Base-by-base conservation (phyloP, 2,113 vertebrate species). In the Odontophorus gujanensis region DNA sequence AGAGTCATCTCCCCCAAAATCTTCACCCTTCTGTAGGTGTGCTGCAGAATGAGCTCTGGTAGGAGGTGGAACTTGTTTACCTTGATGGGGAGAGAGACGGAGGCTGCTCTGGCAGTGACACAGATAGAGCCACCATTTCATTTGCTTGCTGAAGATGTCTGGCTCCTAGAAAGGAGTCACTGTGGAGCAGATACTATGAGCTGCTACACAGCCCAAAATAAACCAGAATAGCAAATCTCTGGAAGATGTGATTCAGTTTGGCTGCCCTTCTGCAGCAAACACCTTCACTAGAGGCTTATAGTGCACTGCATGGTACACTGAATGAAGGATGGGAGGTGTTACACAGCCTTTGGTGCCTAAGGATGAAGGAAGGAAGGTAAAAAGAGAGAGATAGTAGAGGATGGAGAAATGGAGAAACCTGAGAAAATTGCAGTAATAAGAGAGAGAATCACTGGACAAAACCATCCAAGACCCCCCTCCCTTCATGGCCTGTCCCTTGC, bases 221-320 rank as follows among this genome's bases (percentile, higher is more conserved):
- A 89, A 92, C 16, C 40, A 40, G 61, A 66, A 72, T 36, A 73
- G 30, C 22, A 53, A 17, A 58, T 84, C n/a, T 83, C 30, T 53
- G 65, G 85, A 86, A 86, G 48, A 7, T 67, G n/a, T 38, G 16
- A 11, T 96, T 74, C 79, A 90, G 62, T 19, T 50, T 86, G 32
- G 26, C 38, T 79, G 68, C 32, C 30, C 34, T n/a, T 53, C 50
- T 43, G 50, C 78, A 90, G 55, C 18, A 69, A 90, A 40, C n/a
- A 38, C 4, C 36, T 92, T 55, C 2, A 2, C 43, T 62, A 53
- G 16, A 42, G 21, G 25, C 5, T 76, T 85, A 25, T 32, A 71
- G 58, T 11, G 36, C 21, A 32, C 16, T 22, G 17, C 0, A 1
- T 4, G 0, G 28, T 47, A 38, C 32, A 72, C 72, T 43, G 18